phyloP scores from a whole-genome alignment of 2,888 invertebrate species.

The Chromoteleia sp. region DNA sequence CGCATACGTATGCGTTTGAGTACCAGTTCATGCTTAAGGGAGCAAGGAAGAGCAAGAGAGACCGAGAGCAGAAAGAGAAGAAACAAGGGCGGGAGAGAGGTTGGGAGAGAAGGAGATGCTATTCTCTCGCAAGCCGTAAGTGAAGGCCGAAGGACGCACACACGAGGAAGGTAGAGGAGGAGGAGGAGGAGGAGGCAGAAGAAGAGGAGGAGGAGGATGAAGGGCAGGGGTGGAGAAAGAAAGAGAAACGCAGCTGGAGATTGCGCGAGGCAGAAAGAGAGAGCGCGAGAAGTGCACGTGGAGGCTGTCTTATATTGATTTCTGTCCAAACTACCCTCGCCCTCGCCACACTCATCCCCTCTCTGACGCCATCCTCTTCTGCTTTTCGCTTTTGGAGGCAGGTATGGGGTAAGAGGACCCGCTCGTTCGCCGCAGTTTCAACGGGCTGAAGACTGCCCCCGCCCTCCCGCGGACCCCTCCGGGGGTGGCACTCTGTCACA shows the following conservation, averaged over 20 bases:
- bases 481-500: slow-evolving; percentile 84
- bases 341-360: slow-evolving; percentile 74
- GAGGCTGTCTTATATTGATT: slow-evolving; percentile 85
- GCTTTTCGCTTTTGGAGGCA: slow-evolving; percentile 72
- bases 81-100: slow-evolving; percentile 41
- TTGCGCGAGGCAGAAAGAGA: slow-evolving; percentile 35
- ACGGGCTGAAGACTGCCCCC: slow-evolving; percentile 77
- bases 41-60: slow-evolving; percentile 65
- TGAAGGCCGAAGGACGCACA: slow-evolving; percentile 67
- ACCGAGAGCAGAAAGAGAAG: background rate
- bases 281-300: slow-evolving; percentile 75
- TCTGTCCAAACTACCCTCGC: slow-evolving; percentile 83
- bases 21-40: slow-evolving; percentile 81
- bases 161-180: slow-evolving; percentile 67
- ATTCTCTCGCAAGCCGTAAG: slow-evolving; percentile 66
- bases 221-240: background rate
- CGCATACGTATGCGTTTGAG: slow-evolving; percentile 73
- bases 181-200: slow-evolving; percentile 4
- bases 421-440: slow-evolving; percentile 82
- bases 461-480: slow-evolving; percentile 59
- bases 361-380: slow-evolving; percentile 72
- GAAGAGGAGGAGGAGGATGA: background rate
- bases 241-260: background rate
- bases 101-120: slow-evolving; percentile 40
- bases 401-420: slow-evolving; percentile 77